A percentile compares a stretch with the other conserved stretches of the same genome.
Conservation (phyloP, 2,888 invertebrate species). For the Gryllus longicercus region DNA sequence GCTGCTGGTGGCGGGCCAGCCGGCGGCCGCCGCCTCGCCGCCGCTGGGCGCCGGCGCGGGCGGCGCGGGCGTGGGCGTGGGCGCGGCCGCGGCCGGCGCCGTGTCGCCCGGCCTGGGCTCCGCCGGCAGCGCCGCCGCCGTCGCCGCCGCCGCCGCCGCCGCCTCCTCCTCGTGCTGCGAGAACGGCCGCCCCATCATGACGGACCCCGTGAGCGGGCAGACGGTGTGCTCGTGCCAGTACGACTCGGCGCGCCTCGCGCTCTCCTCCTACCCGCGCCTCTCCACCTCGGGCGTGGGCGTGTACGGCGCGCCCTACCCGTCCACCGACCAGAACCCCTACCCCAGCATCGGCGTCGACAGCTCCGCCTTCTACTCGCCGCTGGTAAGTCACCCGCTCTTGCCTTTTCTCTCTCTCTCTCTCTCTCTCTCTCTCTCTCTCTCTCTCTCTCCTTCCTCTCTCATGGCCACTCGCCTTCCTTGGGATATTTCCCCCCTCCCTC, state of each 20-base stretch:
- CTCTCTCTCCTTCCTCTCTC: too few species aligned
- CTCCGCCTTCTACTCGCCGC: constrained; percentile 90
- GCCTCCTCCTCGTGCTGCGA: constrained; percentile 71
- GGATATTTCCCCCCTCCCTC: too few species aligned
- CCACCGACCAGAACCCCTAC: constrained; percentile 88
- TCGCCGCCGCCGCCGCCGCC: constrained; percentile 43
- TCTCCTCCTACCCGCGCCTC: constrained; percentile 75
- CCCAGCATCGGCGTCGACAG: constrained; percentile 91
- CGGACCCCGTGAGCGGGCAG: constrained; percentile 89
- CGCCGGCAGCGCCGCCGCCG: constrained; percentile 51
- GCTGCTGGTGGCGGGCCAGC: constrained; percentile 70
- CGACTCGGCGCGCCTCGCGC: constrained; percentile 80
- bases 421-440: too few species aligned
- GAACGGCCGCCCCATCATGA: constrained; percentile 85
- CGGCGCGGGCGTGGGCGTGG: constrained; percentile 55
- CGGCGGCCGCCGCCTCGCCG: constrained; percentile 63
- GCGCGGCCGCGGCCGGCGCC: constrained; percentile 47
- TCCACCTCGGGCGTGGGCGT: constrained; percentile 71
- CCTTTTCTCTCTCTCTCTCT: too few species aligned
- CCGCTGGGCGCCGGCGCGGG: constrained; percentile 58
- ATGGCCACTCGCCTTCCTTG: too few species aligned
- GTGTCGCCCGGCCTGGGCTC: constrained; percentile 45
- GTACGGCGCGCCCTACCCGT: constrained; percentile 83
- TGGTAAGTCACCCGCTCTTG: constrained; percentile 67
- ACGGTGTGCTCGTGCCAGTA: constrained; percentile 93